These are phyloP conservation scores for Caenorhabditis sp. DNA, from an alignment of 2,888 invertebrate species.

Conservation along the genomic window DNA sequence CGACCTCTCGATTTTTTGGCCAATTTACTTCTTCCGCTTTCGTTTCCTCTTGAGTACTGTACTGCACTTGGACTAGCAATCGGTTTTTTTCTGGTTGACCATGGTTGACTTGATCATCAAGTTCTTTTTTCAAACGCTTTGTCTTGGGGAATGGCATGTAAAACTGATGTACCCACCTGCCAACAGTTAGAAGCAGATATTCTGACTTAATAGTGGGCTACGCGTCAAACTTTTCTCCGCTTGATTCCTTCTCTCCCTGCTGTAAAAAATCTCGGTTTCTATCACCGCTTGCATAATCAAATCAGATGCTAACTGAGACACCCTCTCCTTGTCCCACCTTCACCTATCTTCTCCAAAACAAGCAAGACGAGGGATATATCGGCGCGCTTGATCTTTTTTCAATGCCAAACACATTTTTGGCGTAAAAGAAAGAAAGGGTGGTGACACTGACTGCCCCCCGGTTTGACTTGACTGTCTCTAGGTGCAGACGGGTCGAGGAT, in stretches of 20 bases:
- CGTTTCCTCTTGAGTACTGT: conserved; percentile 35
- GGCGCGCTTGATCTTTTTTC: conserved; percentile 66
- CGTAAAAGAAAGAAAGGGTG: conserved; percentile 39
- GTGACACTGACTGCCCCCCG: conserved; percentile 49
- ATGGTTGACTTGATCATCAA: conserved; percentile 13
- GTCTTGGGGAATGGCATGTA: conserved; percentile 17
- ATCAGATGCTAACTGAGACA: conserved; percentile 46
- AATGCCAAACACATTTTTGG: conserved; percentile 64
- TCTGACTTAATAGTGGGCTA: too few species aligned
- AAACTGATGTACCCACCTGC: not conserved
- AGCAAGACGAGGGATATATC: conserved; percentile 55
- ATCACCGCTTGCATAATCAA: conserved; percentile 49
- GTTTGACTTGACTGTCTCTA: conserved; percentile 18
- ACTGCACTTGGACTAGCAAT: conserved; percentile 9
- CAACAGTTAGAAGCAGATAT: not conserved
- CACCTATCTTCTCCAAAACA: conserved; percentile 21
- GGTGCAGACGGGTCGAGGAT: conserved; percentile 26
- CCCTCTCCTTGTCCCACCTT: not conserved
- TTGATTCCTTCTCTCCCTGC: too few species aligned
- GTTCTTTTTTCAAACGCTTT: conserved; percentile 29
- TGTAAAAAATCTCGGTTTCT: not conserved
- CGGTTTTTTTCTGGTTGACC: conserved; percentile 49
- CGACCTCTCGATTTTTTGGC: conserved; percentile 62
- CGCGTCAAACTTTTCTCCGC: not conserved
- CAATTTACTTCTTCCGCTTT: conserved; percentile 44